Base-by-base conservation (phyloP, 2,113 vertebrate genomes). In the Rhabdornis inornatus region DNA sequence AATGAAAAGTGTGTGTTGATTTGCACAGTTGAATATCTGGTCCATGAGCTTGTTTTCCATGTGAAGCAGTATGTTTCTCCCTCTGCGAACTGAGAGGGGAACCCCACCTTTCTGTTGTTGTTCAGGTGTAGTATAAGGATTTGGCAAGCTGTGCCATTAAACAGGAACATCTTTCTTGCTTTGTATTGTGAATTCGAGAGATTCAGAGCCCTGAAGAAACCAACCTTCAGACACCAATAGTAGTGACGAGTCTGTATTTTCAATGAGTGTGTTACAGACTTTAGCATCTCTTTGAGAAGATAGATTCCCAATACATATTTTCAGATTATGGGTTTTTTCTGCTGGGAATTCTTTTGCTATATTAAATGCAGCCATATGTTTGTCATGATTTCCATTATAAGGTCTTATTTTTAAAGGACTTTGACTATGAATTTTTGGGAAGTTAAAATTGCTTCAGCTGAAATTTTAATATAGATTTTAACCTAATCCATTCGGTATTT, bases 371-470 rank as follows among this genome's bases (percentile, higher is more conserved):
- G 33, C 91, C 47, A 63, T 83, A 71, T 66, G 19, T 75, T 83
- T 81, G 55, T 78, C 8, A 14, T 25, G 4, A 23, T 78, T 95
- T 78, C 47, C 16, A 18, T 69, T 68, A 7, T 28, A 85, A 65
- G 50, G 47, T 84, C 53, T 83, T 77, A 21, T 53, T 88, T 93
- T 86, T 44, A n/a, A 92, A 96, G 71, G 33, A 33, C 63, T 85
- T 94, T 83, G n/a, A 56, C 75, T 91, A 64, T 63, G 66, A 75
- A 66, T 55, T 92, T 87, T 84, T 76, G 70, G 88, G 65, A 80
- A 88, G 63, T 96, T 80, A 86, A 91, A 79, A 77, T 68, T 85
- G 71, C 85, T 79, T 80, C 53, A 84, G 37, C 30, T 87, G 77
- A 76, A 79, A 84, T 92, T 70, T 76, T 95, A 87, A 72, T 69